A percentile compares a stretch with the other conserved stretches of the same genome.
These are phyloP conservation scores for Lagothrix lagotricha DNA, from an alignment of 2,797 vertebrate genomes.

Conservation along the genomic window DNA sequence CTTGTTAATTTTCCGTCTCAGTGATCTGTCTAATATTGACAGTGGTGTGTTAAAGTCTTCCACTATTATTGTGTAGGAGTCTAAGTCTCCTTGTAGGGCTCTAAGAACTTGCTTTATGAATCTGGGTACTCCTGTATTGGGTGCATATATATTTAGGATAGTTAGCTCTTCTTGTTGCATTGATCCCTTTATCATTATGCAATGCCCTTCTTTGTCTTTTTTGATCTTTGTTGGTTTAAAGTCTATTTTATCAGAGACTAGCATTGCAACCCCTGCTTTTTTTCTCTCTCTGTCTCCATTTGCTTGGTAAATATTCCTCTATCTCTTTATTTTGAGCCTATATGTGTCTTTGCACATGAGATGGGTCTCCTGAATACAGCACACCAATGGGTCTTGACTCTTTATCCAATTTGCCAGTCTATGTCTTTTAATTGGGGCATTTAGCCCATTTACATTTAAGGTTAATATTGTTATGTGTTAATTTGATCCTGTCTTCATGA, in stretches of 20 bases:
- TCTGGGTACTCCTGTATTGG: neutral
- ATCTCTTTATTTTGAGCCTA: neutral
- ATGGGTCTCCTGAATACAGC: neutral
- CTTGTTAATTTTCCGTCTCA: neutral
- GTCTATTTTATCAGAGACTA: neutral
- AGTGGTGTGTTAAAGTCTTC: neutral
- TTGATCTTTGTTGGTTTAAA: neutral
- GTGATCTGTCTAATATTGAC: neutral
- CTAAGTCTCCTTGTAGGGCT: neutral
- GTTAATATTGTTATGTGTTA: neutral
- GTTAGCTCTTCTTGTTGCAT: neutral
- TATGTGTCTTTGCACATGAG: neutral
- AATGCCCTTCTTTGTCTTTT: neutral
- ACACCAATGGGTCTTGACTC: neutral
- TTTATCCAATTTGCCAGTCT: neutral
- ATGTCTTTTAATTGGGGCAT: neutral
- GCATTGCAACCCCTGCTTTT: neutral
- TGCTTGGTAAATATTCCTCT: neutral
- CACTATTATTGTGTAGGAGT: neutral
- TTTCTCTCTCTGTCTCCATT: no score
- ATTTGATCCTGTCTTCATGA: neutral
- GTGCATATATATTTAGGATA: neutral
- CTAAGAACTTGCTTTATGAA: neutral
- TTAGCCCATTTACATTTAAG: neutral
- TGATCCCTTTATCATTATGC: fast-evolving